Percentiles rank a stretch among this genome's conserved stretches.
These are phyloP conservation scores for Rhagoletis zephyria DNA, from an alignment of 1,140 invertebrate genomes.

Conservation along the genomic window DNA sequence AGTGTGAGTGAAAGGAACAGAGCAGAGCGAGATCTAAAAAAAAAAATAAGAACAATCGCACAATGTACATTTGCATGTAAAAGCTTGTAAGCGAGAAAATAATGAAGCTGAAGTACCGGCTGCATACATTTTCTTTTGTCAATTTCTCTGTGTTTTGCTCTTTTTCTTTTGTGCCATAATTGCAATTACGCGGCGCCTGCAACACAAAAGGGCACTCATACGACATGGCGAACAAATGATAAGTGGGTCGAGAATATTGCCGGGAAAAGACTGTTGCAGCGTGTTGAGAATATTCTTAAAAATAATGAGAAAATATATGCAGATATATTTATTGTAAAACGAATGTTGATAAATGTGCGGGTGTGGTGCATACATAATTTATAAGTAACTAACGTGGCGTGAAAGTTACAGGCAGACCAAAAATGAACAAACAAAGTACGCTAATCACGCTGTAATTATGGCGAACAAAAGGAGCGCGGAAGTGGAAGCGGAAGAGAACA, in stretches of 20 bases:
- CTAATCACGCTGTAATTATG: slow-evolving; percentile 44
- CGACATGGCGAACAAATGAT: not conserved
- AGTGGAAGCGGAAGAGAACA: not conserved
- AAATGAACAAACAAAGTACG: not conserved
- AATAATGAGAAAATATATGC: not conserved
- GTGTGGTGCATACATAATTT: not conserved
- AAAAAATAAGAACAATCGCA: too few relatives aligned
- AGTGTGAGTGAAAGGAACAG: too few relatives aligned
- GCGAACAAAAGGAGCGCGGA: not conserved
- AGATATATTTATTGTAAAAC: not conserved
- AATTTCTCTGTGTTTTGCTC: not conserved
- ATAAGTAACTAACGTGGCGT: not conserved
- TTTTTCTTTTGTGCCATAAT: slow-evolving; percentile 15
- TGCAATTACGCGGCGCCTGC: slow-evolving; percentile 31
- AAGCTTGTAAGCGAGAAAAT: not conserved
- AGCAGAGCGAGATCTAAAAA: too few relatives aligned
- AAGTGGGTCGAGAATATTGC: not conserved
- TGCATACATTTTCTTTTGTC: not conserved
- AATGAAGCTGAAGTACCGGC: not conserved
- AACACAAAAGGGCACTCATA: slow-evolving; percentile 17
- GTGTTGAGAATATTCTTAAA: not conserved
- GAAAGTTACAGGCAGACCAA: not conserved
- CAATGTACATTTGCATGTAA: too few relatives aligned
- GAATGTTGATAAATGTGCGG: not conserved
- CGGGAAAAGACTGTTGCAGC: not conserved